phyloP scores from a whole-genome alignment of 92 coral and sea anemone species.

The Parazoanthus atlanticus region DNA sequence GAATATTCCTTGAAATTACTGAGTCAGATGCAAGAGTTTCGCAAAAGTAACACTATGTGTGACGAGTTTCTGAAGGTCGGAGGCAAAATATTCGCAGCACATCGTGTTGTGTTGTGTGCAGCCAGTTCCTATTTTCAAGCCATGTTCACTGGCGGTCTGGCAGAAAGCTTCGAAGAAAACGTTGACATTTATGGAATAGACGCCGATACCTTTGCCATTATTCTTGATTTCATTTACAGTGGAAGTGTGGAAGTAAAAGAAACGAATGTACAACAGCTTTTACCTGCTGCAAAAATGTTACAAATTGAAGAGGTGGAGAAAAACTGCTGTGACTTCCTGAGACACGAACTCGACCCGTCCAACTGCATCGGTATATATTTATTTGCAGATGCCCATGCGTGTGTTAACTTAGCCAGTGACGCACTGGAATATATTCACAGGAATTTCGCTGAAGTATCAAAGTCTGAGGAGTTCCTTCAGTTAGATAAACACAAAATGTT shows the following conservation, averaged over 20 bases:
- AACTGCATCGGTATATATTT: constrained; percentile 83
- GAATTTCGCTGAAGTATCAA: constrained; percentile 72
- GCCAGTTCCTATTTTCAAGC: constrained; percentile 87
- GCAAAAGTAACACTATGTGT: constrained; percentile 72
- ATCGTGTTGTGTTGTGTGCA: constrained; percentile 77
- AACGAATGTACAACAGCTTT: constrained; percentile 82
- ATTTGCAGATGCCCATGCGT: constrained; percentile 83
- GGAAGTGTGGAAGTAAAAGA: constrained; percentile 79
- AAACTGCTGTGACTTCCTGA: constrained; percentile 84
- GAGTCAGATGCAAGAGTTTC: constrained; percentile 63
- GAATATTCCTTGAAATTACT: constrained; percentile 68
- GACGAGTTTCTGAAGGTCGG: constrained; percentile 78
- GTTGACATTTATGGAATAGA: constrained; percentile 78
- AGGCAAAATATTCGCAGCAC: constrained; percentile 67
- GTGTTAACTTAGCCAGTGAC: constrained; percentile 62
- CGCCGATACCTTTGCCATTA: constrained; percentile 62
- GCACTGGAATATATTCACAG: constrained; percentile 77
- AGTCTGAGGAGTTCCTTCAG: constrained; percentile 80
- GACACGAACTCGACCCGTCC: constrained; percentile 77
- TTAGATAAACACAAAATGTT: constrained; percentile 59
- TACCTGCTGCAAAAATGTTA: constrained; percentile 91
- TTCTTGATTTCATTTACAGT: constrained; percentile 90
- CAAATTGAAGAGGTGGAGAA: constrained; percentile 86
- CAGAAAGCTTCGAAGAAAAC: constrained; percentile 66
- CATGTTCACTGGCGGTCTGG: constrained; percentile 86